phyloP scores from a whole-genome alignment of 2,113 vertebrate genomes.

The Hiodon alosoides region DNA sequence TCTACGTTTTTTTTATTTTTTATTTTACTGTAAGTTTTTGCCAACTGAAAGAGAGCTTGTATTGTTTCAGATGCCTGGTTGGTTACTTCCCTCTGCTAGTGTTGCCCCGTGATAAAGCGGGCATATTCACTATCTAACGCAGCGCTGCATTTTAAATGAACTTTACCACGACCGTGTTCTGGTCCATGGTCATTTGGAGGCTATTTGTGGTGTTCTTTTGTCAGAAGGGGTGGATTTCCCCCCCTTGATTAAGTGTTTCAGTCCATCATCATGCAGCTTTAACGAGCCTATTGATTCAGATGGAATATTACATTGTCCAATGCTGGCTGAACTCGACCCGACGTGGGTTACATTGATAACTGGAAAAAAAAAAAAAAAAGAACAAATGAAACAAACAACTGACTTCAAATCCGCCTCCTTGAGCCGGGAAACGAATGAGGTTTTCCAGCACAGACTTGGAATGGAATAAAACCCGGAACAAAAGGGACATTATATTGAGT shows the following conservation, averaged over 20 bases:
- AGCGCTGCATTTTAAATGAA: background rate
- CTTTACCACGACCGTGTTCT: background rate
- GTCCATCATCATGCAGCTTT: background rate
- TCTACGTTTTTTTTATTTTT: too few species aligned
- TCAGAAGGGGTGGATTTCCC: background rate
- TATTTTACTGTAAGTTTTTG: too few species aligned
- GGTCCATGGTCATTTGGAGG: background rate
- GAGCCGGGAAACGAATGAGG: too few species aligned
- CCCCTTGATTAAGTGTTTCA: background rate
- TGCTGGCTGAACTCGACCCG: background rate
- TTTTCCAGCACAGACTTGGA: too few species aligned
- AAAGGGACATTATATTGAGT: too few species aligned
- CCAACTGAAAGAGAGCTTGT: too few species aligned
- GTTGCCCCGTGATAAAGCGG: background rate
- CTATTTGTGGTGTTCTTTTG: background rate
- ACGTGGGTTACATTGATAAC: too few species aligned
- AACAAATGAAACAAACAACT: too few species aligned
- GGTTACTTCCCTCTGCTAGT: too few species aligned
- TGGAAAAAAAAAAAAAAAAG: background rate
- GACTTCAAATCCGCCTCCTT: too few species aligned
- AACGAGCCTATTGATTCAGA: slow-evolving; percentile 2
- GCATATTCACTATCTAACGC: background rate
- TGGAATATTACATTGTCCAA: background rate
- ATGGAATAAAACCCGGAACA: too few species aligned
- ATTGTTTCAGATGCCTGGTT: too few species aligned